Conservation (phyloP, 1,140 invertebrate genomes). For the Elymnias hypermnestra region DNA sequence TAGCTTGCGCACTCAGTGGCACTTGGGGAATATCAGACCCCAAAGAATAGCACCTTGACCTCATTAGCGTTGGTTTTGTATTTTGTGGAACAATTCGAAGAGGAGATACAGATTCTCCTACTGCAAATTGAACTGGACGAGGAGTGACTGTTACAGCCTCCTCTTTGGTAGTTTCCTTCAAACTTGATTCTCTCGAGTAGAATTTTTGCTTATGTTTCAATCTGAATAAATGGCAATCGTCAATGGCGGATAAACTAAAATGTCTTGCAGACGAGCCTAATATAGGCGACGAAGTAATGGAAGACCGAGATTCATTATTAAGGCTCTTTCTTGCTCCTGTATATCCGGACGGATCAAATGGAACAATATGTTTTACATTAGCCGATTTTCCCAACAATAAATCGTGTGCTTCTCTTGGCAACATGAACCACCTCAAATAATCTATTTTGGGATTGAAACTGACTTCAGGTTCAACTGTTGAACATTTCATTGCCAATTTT, state of each 20-base stretch:
- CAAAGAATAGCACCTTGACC: conserved; percentile 78
- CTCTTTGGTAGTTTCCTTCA: conserved; percentile 58
- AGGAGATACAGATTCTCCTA: conserved; percentile 80
- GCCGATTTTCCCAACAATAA: conserved; percentile 82
- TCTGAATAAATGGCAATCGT: conserved; percentile 72
- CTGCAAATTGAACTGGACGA: conserved; percentile 79
- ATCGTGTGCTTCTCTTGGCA: conserved; percentile 86
- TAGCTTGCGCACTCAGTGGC: conserved; percentile 78
- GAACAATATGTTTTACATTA: conserved; percentile 85
- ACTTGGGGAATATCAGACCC: conserved; percentile 76
- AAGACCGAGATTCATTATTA: conserved; percentile 46
- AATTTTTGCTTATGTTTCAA: conserved; percentile 68
- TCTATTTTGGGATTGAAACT: conserved; percentile 81
- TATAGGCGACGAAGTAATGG: conserved; percentile 65
- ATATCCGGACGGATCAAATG: conserved; percentile 80
- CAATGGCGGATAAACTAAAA: conserved; percentile 79
- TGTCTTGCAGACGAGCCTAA: conserved; percentile 75
- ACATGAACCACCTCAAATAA: conserved; percentile 89
- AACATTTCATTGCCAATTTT: conserved; percentile 85
- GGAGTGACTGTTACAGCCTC: conserved; percentile 39
- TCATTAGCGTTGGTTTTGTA: conserved; percentile 43
- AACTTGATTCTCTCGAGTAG: conserved; percentile 65
- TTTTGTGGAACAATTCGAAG: conserved; percentile 53
- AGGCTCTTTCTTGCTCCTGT: conserved; percentile 64
- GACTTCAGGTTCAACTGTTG: conserved; percentile 84